Evolutionary conservation across 1,140 invertebrate genomes (phyloP).

Genomic region (Drosophila truncata): DNA sequence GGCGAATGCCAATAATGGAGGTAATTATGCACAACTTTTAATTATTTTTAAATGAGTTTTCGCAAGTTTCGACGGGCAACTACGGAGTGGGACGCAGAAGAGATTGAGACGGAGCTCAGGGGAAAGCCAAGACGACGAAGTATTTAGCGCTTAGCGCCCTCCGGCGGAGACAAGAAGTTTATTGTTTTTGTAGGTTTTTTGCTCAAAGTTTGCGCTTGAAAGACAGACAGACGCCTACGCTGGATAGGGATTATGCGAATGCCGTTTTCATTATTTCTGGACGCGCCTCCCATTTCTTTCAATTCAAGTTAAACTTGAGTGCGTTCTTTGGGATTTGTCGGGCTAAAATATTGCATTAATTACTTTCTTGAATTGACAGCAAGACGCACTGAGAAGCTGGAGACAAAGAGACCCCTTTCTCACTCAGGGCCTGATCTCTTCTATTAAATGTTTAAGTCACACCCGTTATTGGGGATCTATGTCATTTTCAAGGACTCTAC

Average conservation of each 20-base stretch:
- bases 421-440: neutral
- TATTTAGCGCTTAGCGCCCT: constrained; percentile 64
- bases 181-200: constrained; percentile 54
- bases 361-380: constrained; percentile 62
- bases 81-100: neutral
- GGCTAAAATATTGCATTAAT: constrained; percentile 63
- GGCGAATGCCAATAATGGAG: constrained; percentile 85
- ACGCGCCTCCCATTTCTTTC: constrained; percentile 48
- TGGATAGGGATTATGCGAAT: constrained; percentile 61
- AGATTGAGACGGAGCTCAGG: constrained; percentile 12
- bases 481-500: neutral
- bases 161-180: constrained; percentile 62
- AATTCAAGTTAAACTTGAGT: constrained; percentile 55
- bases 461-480: neutral
- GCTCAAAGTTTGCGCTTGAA: constrained; percentile 65
- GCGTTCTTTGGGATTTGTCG: constrained; percentile 50
- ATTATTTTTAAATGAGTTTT: constrained; percentile 85
- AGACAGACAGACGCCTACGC: constrained; percentile 40
- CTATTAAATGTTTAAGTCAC: constrained; percentile 2
- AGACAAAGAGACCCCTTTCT: constrained; percentile 1
- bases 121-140: constrained; percentile 30
- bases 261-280: constrained; percentile 58
- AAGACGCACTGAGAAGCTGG: neutral
- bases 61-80: constrained; percentile 57
- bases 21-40: constrained; percentile 85